Conservation (phyloP, 1,140 invertebrate genomes). For the Tetragnatha versicolor region DNA sequence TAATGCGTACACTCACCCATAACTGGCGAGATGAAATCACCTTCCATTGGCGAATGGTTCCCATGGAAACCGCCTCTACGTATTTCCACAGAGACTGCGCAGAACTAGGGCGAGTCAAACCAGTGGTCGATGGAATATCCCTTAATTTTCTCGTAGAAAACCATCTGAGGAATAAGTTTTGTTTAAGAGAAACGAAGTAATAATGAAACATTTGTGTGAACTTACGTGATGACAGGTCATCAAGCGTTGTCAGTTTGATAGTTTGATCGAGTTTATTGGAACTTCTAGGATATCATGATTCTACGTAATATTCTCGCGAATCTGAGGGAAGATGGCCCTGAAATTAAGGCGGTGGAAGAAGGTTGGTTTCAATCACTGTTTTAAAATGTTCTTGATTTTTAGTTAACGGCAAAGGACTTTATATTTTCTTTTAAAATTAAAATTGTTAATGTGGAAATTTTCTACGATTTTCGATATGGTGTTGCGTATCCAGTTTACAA, state of each 20-base stretch:
- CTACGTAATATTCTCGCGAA: conserved; percentile 2
- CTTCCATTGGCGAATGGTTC: conserved; percentile 33
- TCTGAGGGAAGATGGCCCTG: conserved; percentile 47
- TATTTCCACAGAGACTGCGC: conserved; percentile 38
- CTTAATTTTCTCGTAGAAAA: background rate
- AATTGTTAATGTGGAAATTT: too few species aligned
- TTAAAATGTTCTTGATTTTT: too few species aligned
- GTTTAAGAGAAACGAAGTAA: background rate
- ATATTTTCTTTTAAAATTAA: too few species aligned
- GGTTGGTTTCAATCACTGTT: too few species aligned
- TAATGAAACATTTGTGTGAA: conserved; percentile 8
- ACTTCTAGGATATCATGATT: conserved; percentile 17
- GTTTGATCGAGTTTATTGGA: background rate
- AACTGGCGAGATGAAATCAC: conserved; percentile 29
- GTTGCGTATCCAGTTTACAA: too few species aligned
- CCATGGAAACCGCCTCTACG: conserved; percentile 49
- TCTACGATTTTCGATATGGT: too few species aligned
- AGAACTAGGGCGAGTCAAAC: background rate
- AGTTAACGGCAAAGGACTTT: too few species aligned
- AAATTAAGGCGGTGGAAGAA: conserved; percentile 54
- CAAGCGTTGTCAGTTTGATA: background rate
- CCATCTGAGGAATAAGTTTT: background rate
- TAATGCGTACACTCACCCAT: conserved; percentile 43
- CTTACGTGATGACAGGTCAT: background rate
- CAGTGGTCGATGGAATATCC: conserved; percentile 43